Conservation (phyloP, 2,797 vertebrate species). For the Poeciliopsis presidionis region DNA sequence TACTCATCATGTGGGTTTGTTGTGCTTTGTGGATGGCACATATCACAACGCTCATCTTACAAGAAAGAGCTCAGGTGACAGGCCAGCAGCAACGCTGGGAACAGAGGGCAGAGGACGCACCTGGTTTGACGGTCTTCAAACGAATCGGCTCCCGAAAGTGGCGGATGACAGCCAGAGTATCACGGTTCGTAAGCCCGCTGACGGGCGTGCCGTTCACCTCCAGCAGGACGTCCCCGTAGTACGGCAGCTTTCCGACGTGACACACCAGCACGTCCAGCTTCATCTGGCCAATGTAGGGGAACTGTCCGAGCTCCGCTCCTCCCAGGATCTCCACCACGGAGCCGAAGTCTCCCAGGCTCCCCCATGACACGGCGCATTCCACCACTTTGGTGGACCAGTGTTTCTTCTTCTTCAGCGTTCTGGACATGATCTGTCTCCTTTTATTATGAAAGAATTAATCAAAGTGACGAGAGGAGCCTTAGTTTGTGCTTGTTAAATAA, state of each 20-base stretch:
- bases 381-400: constrained; percentile 96
- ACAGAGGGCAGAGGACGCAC: constrained; percentile 69
- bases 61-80: constrained; percentile 33
- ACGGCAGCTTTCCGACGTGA: constrained; percentile 88
- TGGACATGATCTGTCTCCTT: constrained; percentile 83
- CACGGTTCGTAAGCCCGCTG: constrained; percentile 95
- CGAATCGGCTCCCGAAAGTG: constrained; percentile 96
- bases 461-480: constrained; percentile 21
- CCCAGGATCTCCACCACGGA: constrained; percentile 86
- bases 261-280: constrained; percentile 82
- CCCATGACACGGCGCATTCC: constrained; percentile 93
- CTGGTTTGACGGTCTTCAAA: constrained; percentile 94
- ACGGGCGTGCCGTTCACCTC: constrained; percentile 98
- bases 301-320: constrained; percentile 88
- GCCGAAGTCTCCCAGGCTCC: constrained; percentile 86
- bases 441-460: constrained; percentile 19
- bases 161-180: constrained; percentile 93
- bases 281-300: constrained; percentile 85
- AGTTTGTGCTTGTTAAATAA: constrained; percentile 43
- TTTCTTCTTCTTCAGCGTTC: constrained; percentile 96
- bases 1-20: background rate
- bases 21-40: constrained; percentile 15
- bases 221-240: constrained; percentile 91
- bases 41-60: constrained; percentile 19
- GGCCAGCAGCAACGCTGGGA: background rate